Evolutionary conservation across 2,113 vertebrate genomes (phyloP).

Genomic region (Neodontobutis hainanensis): DNA sequence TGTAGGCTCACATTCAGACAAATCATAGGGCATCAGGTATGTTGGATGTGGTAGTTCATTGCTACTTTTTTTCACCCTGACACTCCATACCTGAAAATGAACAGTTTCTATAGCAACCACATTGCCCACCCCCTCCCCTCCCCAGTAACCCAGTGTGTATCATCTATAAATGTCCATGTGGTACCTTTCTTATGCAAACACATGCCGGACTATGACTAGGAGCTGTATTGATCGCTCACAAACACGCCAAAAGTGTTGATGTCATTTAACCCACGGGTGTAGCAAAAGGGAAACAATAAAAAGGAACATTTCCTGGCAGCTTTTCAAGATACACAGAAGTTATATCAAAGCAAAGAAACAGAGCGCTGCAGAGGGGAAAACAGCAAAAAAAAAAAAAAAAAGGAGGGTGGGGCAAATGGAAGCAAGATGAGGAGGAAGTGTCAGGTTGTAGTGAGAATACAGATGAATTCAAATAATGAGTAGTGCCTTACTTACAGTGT

Average conservation of each 20-base stretch:
- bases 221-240: slow-evolving; percentile 56
- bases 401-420: slow-evolving; percentile 37
- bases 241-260: slow-evolving; percentile 47
- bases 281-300: slow-evolving; percentile 44
- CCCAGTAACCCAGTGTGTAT: slow-evolving; percentile 13
- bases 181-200: slow-evolving; percentile 21
- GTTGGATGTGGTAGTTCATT: slow-evolving; percentile 47
- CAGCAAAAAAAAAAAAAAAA: not conserved
- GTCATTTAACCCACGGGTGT: slow-evolving; percentile 55
- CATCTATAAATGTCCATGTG: slow-evolving; percentile 7
- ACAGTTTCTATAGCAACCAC: slow-evolving; percentile 79
- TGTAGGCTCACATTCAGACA: slow-evolving; percentile 17
- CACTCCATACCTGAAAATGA: slow-evolving; percentile 72
- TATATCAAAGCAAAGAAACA: slow-evolving; percentile 57
- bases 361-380: slow-evolving; percentile 53
- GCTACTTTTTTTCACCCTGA: slow-evolving; percentile 65
- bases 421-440: slow-evolving; percentile 16
- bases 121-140: slow-evolving; percentile 37
- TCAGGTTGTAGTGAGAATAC: slow-evolving; percentile 29
- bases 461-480: slow-evolving; percentile 4
- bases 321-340: slow-evolving; percentile 68
- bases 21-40: slow-evolving; percentile 54
- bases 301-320: slow-evolving; percentile 57
- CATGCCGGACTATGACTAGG: slow-evolving; percentile 47
- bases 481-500: slow-evolving; percentile 9